Conservation (phyloP, 2,888 invertebrate species). For the Caenorhabditis imperialis region DNA sequence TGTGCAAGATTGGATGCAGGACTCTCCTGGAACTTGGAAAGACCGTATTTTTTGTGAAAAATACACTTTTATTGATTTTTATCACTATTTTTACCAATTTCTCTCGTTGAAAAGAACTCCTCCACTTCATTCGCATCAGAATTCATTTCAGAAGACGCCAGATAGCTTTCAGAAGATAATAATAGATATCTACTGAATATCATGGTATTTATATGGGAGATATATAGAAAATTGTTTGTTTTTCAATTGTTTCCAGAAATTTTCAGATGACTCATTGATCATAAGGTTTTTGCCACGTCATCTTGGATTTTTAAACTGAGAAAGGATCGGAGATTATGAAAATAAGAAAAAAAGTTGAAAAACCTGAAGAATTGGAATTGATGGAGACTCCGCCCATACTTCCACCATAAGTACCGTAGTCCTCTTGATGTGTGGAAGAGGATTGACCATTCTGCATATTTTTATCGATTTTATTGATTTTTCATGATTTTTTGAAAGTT, state of each 20-base stretch:
- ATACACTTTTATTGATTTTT: background rate
- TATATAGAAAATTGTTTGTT: background rate
- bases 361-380: constrained; percentile 53
- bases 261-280: too few species aligned
- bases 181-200: constrained; percentile 17
- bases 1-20: background rate
- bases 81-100: background rate
- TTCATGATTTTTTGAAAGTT: background rate
- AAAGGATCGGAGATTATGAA: too few species aligned
- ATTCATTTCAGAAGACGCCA: background rate
- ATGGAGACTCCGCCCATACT: constrained; percentile 48
- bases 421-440: constrained; percentile 29
- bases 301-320: too few species aligned
- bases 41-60: background rate
- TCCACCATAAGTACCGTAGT: constrained; percentile 42
- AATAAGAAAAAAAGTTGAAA: too few species aligned
- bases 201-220: background rate
- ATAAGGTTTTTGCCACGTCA: background rate
- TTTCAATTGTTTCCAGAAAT: too few species aligned
- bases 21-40: constrained; percentile 30
- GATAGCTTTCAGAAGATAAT: background rate
- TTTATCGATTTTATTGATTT: background rate
- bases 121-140: background rate
- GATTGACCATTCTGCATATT: constrained; percentile 36
- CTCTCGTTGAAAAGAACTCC: constrained; percentile 9